These are phyloP conservation scores for Crotalus tigris DNA, from an alignment of 2,113 vertebrate genomes.

Conservation along the genomic window DNA sequence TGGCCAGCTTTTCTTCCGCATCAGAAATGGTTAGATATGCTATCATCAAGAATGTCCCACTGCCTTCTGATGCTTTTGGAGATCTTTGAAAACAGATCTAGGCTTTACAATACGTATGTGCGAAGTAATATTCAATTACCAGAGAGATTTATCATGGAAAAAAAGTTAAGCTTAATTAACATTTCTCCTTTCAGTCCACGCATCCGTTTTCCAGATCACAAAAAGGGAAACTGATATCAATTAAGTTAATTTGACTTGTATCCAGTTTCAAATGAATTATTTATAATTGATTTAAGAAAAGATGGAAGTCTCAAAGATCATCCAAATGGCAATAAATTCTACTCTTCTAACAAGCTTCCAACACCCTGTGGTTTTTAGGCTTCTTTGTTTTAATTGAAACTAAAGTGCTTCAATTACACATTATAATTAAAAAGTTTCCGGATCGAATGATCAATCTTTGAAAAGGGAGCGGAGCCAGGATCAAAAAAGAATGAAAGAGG, in stretches of 20 bases:
- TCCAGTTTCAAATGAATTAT: conserved; percentile 54
- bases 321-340: conserved; percentile 60
- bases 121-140: conserved; percentile 45
- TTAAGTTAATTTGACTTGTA: conserved; percentile 59
- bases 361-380: conserved; percentile 56
- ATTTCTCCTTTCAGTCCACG: conserved; percentile 58
- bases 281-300: conserved; percentile 60
- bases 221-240: conserved; percentile 45
- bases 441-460: conserved; percentile 49
- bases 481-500: conserved; percentile 1
- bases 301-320: conserved; percentile 48
- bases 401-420: conserved; percentile 51
- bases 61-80: conserved; percentile 42
- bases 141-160: conserved; percentile 48
- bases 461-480: conserved; percentile 34
- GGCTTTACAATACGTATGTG: conserved; percentile 5
- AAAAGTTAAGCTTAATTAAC: conserved; percentile 59
- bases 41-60: background rate
- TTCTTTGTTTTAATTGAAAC: conserved; percentile 63
- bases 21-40: conserved; percentile 32
- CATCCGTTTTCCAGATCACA: conserved; percentile 50
- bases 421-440: conserved; percentile 63
- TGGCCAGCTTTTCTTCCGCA: conserved; percentile 17
- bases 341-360: conserved; percentile 49
- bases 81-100: conserved; percentile 45